These are phyloP conservation scores for Balanococcus diminutus DNA, from an alignment of 2,888 invertebrate species.

Conservation along the genomic window DNA sequence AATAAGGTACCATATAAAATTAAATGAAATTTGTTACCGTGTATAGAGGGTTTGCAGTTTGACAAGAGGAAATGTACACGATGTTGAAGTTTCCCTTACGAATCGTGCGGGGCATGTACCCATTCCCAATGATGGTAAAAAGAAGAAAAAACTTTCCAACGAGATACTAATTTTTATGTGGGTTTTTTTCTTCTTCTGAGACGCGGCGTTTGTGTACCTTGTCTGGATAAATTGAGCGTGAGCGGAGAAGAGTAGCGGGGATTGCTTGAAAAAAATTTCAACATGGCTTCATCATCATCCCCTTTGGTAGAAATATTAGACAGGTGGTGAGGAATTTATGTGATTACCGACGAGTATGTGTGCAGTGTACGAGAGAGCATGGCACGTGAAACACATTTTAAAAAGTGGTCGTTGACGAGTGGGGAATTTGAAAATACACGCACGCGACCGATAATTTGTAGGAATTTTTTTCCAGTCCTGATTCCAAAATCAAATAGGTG, in stretches of 20 bases:
- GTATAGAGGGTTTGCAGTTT: neutral
- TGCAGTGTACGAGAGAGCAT: neutral
- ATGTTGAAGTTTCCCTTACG: neutral
- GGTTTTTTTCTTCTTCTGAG: neutral
- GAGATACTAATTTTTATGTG: constrained; percentile 2
- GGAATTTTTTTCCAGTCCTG: neutral
- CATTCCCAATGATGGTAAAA: neutral
- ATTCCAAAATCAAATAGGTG: neutral
- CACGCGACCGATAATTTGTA: neutral
- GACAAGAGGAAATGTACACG: constrained; percentile 3
- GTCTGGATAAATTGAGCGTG: neutral
- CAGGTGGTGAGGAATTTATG: constrained; percentile 13
- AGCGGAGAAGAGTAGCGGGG: neutral
- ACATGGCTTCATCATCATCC: neutral
- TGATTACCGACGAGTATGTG: neutral
- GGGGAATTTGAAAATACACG: neutral
- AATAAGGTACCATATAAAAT: constrained; percentile 11
- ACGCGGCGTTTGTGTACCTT: neutral
- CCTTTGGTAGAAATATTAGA: neutral
- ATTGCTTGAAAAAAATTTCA: neutral
- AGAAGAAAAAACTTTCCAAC: neutral
- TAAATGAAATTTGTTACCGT: constrained; percentile 8
- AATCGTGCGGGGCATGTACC: neutral
- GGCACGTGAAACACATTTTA: neutral
- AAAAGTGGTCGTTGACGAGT: neutral